These are phyloP conservation scores for Hemicrepidius hirtus DNA, from an alignment of 2,888 invertebrate genomes.

Conservation along the genomic window DNA sequence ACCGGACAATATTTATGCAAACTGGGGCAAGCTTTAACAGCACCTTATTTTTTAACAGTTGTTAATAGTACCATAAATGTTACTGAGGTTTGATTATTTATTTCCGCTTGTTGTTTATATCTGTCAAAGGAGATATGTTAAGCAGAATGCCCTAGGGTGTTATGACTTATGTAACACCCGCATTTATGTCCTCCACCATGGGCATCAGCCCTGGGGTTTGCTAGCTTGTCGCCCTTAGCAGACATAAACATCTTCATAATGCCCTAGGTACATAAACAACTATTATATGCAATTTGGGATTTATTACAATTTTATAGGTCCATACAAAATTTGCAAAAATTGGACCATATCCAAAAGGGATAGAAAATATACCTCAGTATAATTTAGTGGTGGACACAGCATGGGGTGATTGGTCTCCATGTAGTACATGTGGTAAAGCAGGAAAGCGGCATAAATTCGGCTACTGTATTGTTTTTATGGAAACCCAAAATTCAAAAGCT, in stretches of 20 bases:
- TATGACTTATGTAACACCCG: too few relatives aligned
- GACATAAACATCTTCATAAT: too few relatives aligned
- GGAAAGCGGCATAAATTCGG: constrained; percentile 78
- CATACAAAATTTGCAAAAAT: constrained; percentile 61
- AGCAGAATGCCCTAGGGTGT: too few relatives aligned
- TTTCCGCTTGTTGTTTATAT: too few relatives aligned
- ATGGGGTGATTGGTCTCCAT: constrained; percentile 81
- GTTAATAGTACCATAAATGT: constrained; percentile 69
- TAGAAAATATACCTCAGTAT: constrained; percentile 61
- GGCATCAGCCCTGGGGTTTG: too few relatives aligned
- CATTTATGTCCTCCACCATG: too few relatives aligned
- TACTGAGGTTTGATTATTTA: constrained; percentile 1
- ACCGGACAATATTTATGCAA: constrained; percentile 77
- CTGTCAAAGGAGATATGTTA: too few relatives aligned
- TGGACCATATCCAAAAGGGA: constrained; percentile 66
- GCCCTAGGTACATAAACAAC: too few relatives aligned
- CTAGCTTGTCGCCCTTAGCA: too few relatives aligned
- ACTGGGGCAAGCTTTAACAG: constrained; percentile 70
- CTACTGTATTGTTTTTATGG: constrained; percentile 73
- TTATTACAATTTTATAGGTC: constrained; percentile 58
- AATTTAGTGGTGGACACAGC: constrained; percentile 73
- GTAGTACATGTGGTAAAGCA: constrained; percentile 77
- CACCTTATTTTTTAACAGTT: constrained; percentile 75
- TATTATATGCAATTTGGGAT: not conserved
- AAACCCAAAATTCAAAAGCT: too few relatives aligned